phyloP scores from a whole-genome alignment of 2,888 invertebrate genomes.

The Rhorus exstirpatorius region DNA sequence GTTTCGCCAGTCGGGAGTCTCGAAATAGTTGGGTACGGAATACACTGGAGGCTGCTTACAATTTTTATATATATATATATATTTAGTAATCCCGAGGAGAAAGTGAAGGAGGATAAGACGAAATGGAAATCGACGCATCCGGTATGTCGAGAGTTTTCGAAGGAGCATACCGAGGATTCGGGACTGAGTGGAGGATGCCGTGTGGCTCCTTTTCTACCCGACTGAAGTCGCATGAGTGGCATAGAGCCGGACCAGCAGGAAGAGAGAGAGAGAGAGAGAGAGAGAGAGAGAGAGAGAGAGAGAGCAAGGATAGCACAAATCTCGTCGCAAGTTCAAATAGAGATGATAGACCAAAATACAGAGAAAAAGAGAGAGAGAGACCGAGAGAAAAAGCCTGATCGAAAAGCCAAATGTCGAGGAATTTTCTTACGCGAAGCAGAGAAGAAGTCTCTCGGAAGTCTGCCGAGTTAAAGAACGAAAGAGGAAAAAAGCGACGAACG shows the following conservation, averaged over 20 bases:
- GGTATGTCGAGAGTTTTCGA: constrained; percentile 61
- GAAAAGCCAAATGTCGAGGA: constrained; percentile 59
- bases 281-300: too few species aligned
- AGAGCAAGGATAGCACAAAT: constrained; percentile 58
- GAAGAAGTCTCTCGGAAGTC: constrained; percentile 41
- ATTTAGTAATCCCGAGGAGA: constrained; percentile 30
- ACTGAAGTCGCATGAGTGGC: constrained; percentile 49
- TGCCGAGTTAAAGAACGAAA: constrained; percentile 8
- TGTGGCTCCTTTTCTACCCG: constrained; percentile 55
- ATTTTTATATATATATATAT: constrained; percentile 18
- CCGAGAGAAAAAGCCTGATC: not conserved
- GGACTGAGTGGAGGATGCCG: constrained; percentile 23
- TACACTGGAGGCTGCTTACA: constrained; percentile 28
- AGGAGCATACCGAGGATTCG: constrained; percentile 55
- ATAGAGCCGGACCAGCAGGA: constrained; percentile 22
- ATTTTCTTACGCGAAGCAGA: constrained; percentile 58
- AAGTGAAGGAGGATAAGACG: constrained; percentile 70
- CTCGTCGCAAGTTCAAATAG: constrained; percentile 60
- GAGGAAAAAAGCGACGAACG: constrained; percentile 29
- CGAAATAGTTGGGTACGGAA: constrained; percentile 43
- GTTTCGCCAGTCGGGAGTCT: constrained; percentile 63
- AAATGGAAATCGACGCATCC: constrained; percentile 77
- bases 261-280: not conserved
- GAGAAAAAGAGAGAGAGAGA: constrained; percentile 8
- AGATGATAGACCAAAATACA: constrained; percentile 29